Evolutionary conservation across 2,888 invertebrate genomes (phyloP), one percentile per base, ranked within the genome.

Genomic region (Drosophila leonis): DNA sequence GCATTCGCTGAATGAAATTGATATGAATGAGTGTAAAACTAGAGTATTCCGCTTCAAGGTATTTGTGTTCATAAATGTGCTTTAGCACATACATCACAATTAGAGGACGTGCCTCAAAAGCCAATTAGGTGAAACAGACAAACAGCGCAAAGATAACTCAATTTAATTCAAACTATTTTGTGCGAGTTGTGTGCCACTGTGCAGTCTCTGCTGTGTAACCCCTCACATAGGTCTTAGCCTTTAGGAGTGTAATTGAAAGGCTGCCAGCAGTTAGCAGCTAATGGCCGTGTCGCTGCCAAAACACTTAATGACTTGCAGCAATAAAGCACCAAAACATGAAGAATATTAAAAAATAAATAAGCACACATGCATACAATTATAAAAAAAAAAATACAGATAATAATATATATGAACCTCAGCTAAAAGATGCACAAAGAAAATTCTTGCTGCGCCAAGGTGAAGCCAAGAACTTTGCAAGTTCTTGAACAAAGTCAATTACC

Each of bases 401-500:
- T 33, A 20, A 49, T 18, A 52, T 18, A 52, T 2, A 52, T 49
- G 20, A 65, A 15, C 31, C 39, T 20, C 42, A 18, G 55, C 42
- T 33, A 39, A 10, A 27, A 71, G 75, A 78, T 78, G 78, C 71
- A 75, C 55, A 65, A 55, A 75, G 71, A 78, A 78, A 31, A 49
- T 18, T 49, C 48, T 68, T 66, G 74, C 39, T n/a, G 54, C 44
- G 44, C 48, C 80, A 83, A 75, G 88, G 83, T 65, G 42, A 72
- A 37, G 49, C 35, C 67, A 80, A 82, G 82, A 82, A 82, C 73
- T 65, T 63, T 65, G 59, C 67, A 57, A 72, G 71, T 76, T 86
- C 80, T 83, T 80, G 67, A 74, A 62, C 72, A 48, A 55, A 65
- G 65, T 71, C 72, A 76, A 87, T 80, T 84, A 75, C 65, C 68